phyloP scores from a whole-genome alignment of 1,140 invertebrate genomes.

The Neodiprion pinetum region DNA sequence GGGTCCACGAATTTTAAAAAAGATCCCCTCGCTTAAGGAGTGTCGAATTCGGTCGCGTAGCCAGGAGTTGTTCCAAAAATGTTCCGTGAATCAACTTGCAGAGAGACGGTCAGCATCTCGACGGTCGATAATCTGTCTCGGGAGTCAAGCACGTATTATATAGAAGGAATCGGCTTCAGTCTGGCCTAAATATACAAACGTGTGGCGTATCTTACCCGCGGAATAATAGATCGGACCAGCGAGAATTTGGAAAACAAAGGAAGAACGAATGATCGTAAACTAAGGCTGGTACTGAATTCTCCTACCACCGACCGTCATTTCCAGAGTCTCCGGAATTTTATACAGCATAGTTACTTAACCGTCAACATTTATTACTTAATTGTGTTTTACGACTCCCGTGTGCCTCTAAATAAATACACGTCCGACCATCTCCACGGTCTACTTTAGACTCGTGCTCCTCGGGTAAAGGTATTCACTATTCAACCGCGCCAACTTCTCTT shows the following conservation, averaged over 20 bases:
- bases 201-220: neutral
- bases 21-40: no score
- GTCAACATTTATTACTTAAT: neutral
- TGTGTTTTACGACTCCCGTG: neutral
- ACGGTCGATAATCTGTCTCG: neutral
- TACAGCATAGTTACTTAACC: neutral
- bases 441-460: no score
- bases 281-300: no score
- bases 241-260: neutral
- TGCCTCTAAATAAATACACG: neutral
- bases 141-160: neutral
- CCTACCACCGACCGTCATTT: no score
- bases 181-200: neutral
- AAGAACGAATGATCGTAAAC: neutral
- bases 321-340: no score
- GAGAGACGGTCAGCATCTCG: conserved; percentile 1
- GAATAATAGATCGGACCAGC: neutral
- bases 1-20: neutral
- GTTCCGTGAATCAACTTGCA: neutral
- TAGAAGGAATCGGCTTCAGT: neutral
- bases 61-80: neutral
- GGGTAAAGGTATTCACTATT: no score
- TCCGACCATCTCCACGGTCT: no score
- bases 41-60: neutral
- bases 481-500: no score